phyloP scores from a whole-genome alignment of 2,113 vertebrate species.

The Hyla sarda region DNA sequence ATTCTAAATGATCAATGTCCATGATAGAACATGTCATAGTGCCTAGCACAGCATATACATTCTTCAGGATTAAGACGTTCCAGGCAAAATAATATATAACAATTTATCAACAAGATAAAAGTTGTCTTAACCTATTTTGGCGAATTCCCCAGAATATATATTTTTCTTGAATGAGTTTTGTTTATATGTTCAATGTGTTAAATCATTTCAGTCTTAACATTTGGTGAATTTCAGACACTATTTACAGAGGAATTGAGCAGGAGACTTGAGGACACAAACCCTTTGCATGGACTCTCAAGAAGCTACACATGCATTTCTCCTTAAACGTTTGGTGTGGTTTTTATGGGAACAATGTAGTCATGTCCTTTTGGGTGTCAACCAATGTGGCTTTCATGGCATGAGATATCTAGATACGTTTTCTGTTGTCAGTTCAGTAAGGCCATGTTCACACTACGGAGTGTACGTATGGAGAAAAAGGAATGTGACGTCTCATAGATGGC shows the following conservation, averaged over 20 bases:
- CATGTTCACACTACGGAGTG: too few relatives aligned
- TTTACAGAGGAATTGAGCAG: background rate
- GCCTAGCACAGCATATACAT: too few relatives aligned
- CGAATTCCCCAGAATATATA: background rate
- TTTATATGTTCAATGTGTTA: background rate
- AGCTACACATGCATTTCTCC: too few relatives aligned
- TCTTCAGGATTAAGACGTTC: background rate
- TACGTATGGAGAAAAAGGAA: too few relatives aligned
- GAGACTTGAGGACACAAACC: background rate
- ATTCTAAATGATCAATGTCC: background rate
- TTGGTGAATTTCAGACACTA: background rate
- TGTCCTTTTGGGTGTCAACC: background rate
- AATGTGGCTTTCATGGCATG: background rate
- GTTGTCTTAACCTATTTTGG: slow-evolving; percentile 25
- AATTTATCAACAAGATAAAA: slow-evolving; percentile 38
- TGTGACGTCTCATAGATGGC: too few relatives aligned
- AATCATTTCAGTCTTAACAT: background rate
- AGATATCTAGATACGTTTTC: too few relatives aligned
- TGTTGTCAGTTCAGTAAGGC: too few relatives aligned
- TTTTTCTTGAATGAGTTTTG: slow-evolving; percentile 10
- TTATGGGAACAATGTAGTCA: background rate
- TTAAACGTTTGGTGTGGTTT: background rate
- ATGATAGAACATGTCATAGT: background rate
- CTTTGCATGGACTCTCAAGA: too few relatives aligned
- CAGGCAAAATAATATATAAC: slow-evolving; percentile 24